Evolutionary conservation across 2,888 invertebrate genomes (phyloP), one percentile per base, ranked within the genome.

Genomic region (Melieria omissa): DNA sequence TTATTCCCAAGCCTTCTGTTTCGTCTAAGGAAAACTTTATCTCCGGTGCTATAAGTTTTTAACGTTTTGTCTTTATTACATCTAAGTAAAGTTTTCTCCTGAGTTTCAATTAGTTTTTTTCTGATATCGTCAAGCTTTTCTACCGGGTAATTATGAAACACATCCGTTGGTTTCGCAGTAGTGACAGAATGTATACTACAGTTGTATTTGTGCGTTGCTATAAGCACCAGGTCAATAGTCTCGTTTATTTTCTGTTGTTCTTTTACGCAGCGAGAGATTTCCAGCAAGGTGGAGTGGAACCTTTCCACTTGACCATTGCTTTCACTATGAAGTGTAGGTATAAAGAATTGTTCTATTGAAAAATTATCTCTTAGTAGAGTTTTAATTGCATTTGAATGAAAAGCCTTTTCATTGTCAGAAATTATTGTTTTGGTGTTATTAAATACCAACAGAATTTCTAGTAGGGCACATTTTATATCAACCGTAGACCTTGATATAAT

Each of bases 181-280:
- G 16, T 16, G 16, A 16, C 16, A 2, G 16, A 16, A 16, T 16
- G 16, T 16, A 16, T 16, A 16, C 16, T 16, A 16, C 16, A 16
- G 2, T 16, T 16, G 16, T 16, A 16, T 16, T 16, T 16, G 16
- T 16, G 16, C 4, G 49, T 64, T 12, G 64, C 64, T 16, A 47
- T 8, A 4, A 47, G 49, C 6, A 64, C n/a, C 8, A 64, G 29
- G 4, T 64, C 64, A 4, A 45, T 64, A 49, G 47, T 49, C 10
- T 63, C 29, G 14, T 46, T 6, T 16, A 14, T 46, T 4, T 61
- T 9, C 9, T 44, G 45, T 42, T 64, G 16, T 47, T 64, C 47
- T n/a, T 64, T 64, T 10, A 64, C 49, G 9, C 64, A 64, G 4
- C 64, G 47, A 4, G 64, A 47, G 46, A 64, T 64, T 64, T 64